Base-by-base conservation (phyloP, 2,888 invertebrate species). In the Monoplex corrugatus region DNA sequence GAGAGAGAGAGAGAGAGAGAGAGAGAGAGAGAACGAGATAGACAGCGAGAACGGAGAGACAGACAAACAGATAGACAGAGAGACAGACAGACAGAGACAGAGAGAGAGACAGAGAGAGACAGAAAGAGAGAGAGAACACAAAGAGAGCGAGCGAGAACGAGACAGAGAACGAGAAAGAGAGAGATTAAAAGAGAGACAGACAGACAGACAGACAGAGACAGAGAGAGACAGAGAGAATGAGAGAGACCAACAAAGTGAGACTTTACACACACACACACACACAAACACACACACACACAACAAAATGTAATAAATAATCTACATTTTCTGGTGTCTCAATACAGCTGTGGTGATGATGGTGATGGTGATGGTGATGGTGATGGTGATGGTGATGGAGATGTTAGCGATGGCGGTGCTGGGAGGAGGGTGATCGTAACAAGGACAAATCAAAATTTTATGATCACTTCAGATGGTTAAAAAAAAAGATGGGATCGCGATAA, bases 221-320 rank as follows among this genome's bases (percentile, higher is more conserved):
- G 3, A 23, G 23, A 28, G 23, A 23, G 3, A 23, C 16, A 23
- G 63, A 23, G 23, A 23, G 63, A 23, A 3, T 16, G 63, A 16
- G 23, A 8, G 63, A 23, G 63, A 63, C 3, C 75, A 75, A 0
- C n/a, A n/a, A n/a, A n/a, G n/a, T n/a, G n/a, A n/a, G n/a, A n/a
- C n/a, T n/a, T 16, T 23, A 78, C 78, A 5, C n/a, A 78, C 78
- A 78, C 40, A 78, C 78, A 38, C 78, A 78, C 23, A 40, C 78
- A 28, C 78, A 40, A 38, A 78, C 40, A 78, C 78, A 40, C 78
- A 78, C 40, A 78, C 78, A 78, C 78, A 78, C 78, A 75, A n/a
- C n/a, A n/a, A n/a, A n/a, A n/a, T n/a, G n/a, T n/a, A n/a, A n/a
- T n/a, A n/a, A n/a, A n/a, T n/a, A n/a, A n/a, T n/a, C n/a, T n/a